Percentiles rank a stretch among this genome's conserved stretches.
Evolutionary conservation across 2,797 vertebrate genomes (phyloP).

Genomic region (Pangasius krempfi): DNA sequence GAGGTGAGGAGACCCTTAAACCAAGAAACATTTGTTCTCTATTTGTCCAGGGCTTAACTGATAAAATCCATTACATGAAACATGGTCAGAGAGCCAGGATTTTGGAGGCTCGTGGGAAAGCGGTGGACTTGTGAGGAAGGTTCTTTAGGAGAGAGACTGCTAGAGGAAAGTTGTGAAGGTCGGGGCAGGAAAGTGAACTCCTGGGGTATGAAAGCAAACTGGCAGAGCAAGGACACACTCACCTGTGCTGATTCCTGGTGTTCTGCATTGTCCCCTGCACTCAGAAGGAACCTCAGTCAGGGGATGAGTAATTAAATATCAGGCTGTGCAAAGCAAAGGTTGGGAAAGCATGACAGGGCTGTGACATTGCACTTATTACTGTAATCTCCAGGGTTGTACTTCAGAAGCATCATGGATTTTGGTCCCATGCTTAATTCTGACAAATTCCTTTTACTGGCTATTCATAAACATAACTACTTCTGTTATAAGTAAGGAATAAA

Average conservation of each 20-base stretch:
- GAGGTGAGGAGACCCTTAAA: slow-evolving; percentile 46
- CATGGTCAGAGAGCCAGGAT: slow-evolving; percentile 3
- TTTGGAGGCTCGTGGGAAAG: background rate
- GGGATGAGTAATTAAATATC: slow-evolving; percentile 56
- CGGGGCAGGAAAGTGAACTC: slow-evolving; percentile 12
- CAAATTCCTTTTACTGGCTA: background rate
- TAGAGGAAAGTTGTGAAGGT: slow-evolving; percentile 10
- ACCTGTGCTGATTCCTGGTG: slow-evolving; percentile 25
- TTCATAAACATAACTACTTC: background rate
- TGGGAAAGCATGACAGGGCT: slow-evolving; percentile 23
- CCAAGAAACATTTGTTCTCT: slow-evolving; percentile 19
- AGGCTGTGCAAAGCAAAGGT: slow-evolving; percentile 51
- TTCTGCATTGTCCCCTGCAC: background rate
- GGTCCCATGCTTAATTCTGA: background rate
- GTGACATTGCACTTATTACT: slow-evolving; percentile 53
- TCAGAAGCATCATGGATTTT: background rate
- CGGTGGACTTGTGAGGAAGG: slow-evolving; percentile 5
- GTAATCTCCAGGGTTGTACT: slow-evolving; percentile 10
- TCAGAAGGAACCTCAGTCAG: slow-evolving; percentile 30
- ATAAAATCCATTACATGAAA: slow-evolving; percentile 41
- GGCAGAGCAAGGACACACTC: slow-evolving; percentile 49
- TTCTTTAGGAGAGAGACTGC: slow-evolving; percentile 14
- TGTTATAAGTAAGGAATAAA: background rate
- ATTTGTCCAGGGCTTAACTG: slow-evolving; percentile 17
- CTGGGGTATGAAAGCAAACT: slow-evolving; percentile 51